phyloP scores from a whole-genome alignment of 2,113 vertebrate species.

The Spheniscus mendiculus region DNA sequence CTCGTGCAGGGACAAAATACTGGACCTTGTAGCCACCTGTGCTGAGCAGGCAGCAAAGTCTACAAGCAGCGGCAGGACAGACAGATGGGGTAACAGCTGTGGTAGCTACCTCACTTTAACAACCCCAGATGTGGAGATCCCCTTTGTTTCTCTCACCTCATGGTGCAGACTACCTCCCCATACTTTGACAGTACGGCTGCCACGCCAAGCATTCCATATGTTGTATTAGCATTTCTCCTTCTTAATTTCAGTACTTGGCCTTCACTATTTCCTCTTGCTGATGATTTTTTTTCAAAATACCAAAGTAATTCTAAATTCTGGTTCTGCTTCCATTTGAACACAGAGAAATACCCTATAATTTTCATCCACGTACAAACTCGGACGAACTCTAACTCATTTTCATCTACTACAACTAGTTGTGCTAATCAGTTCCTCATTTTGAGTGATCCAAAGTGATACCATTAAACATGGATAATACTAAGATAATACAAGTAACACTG shows the following conservation, averaged over 20 bases:
- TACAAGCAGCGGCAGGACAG: neutral
- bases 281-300: neutral
- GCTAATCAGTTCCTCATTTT: neutral
- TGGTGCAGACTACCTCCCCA: neutral
- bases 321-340: neutral
- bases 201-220: rapidly evolving
- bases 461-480: neutral
- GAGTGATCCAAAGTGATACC: neutral
- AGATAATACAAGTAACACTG: neutral
- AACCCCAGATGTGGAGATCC: neutral
- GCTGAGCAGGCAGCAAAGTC: neutral
- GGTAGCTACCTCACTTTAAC: neutral
- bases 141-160: neutral
- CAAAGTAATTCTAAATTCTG: neutral
- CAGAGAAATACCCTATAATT: neutral
- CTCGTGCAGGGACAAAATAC: neutral
- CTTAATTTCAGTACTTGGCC: neutral
- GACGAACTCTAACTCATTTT: neutral
- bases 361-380: neutral
- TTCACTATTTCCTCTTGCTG: neutral
- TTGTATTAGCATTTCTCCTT: neutral
- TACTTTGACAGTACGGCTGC: neutral
- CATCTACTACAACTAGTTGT: neutral
- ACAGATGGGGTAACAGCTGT: neutral
- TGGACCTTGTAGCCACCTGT: neutral